Conservation (phyloP, 2,888 invertebrate genomes). For the Heliconius charithonia region DNA sequence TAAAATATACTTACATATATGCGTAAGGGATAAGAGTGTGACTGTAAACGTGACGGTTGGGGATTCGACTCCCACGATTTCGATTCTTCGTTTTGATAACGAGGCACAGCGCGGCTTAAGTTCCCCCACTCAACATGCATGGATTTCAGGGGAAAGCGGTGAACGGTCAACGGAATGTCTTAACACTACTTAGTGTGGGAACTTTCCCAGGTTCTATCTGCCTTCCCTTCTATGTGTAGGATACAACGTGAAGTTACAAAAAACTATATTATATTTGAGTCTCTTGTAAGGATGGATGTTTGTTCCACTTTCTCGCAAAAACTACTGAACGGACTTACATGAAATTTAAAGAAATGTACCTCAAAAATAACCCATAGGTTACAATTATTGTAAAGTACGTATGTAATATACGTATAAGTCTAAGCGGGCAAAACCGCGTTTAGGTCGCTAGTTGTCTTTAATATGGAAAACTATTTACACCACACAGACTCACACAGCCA, state of each 20-base stretch:
- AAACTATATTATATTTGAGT: no score
- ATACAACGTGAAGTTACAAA: background rate
- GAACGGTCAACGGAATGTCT: no score
- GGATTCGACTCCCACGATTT: background rate
- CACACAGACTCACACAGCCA: constrained; percentile 6
- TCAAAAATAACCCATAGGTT: no score
- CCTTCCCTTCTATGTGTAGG: background rate
- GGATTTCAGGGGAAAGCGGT: background rate
- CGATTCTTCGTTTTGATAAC: background rate
- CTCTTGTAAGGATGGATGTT: no score
- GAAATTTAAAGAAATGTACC: no score
- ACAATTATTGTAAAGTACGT: no score
- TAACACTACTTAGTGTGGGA: background rate
- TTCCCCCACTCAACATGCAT: background rate
- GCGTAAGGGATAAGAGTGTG: background rate
- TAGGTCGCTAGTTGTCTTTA: background rate
- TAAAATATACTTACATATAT: no score
- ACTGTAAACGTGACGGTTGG: background rate
- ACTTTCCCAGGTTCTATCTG: background rate
- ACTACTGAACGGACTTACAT: no score
- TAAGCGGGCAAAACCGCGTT: background rate
- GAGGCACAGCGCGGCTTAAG: background rate
- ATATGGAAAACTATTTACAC: constrained; percentile 9
- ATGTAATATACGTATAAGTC: background rate
- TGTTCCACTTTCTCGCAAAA: no score